Conservation (phyloP, 2,113 vertebrate genomes). For the Nematolebias whitei region DNA sequence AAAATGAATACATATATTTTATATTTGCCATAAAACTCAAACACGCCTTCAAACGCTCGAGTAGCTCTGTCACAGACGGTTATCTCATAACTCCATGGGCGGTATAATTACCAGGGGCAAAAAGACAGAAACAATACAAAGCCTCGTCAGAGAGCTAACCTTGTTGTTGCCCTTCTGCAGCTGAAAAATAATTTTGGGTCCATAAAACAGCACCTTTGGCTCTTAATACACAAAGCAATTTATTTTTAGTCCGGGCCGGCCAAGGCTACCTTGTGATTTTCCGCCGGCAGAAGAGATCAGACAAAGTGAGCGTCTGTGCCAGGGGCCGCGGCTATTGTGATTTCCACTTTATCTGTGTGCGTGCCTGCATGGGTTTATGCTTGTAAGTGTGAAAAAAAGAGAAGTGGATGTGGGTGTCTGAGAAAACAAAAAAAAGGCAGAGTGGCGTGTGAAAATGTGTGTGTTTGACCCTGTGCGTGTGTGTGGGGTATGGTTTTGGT, state of each 20-base stretch:
- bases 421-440: conserved; percentile 21
- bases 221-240: conserved; percentile 27
- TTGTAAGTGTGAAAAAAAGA: conserved; percentile 46
- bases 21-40: too few relatives aligned
- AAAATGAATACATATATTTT: too few relatives aligned
- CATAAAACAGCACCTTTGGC: conserved; percentile 41
- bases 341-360: conserved; percentile 12
- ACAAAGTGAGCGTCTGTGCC: conserved; percentile 31
- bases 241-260: conserved; percentile 58
- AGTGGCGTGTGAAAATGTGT: conserved; percentile 57
- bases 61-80: background rate
- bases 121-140: conserved; percentile 19
- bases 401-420: conserved; percentile 45
- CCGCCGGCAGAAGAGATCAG: conserved; percentile 35
- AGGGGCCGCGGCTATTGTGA: conserved; percentile 25
- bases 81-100: too few relatives aligned
- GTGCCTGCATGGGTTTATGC: conserved; percentile 25
- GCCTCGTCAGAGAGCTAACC: conserved; percentile 18
- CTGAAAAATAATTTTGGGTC: conserved; percentile 26
- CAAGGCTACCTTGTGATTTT: conserved; percentile 64
- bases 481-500: conserved; percentile 52
- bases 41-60: too few relatives aligned
- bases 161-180: conserved; percentile 13
- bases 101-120: too few relatives aligned
- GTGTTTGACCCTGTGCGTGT: conserved; percentile 46